These are phyloP conservation scores for Nipponacmea schrenckii DNA, from an alignment of 2,888 invertebrate species.

Conservation along the genomic window DNA sequence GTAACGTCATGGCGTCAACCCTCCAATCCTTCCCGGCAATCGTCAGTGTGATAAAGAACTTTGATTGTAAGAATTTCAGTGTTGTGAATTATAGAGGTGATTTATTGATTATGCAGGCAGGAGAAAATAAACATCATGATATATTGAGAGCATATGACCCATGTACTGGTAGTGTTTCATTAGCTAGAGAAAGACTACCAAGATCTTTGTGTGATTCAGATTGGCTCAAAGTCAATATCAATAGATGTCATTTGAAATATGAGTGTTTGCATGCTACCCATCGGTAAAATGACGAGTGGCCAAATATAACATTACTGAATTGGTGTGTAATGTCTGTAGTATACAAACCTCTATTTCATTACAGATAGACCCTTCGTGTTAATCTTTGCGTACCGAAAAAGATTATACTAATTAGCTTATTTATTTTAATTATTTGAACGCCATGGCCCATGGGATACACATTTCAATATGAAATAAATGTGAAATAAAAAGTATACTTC, in stretches of 20 bases:
- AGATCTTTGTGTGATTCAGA: constrained; percentile 34
- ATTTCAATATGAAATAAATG: too few relatives aligned
- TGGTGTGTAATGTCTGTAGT: too few relatives aligned
- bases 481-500: too few relatives aligned
- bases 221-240: constrained; percentile 36
- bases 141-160: constrained; percentile 28
- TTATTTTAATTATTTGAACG: too few relatives aligned
- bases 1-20: constrained; percentile 29
- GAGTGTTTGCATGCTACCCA: constrained; percentile 25
- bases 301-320: too few relatives aligned
- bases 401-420: too few relatives aligned
- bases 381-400: too few relatives aligned
- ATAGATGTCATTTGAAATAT: constrained; percentile 34
- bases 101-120: constrained; percentile 33
- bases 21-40: constrained; percentile 26
- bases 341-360: too few relatives aligned
- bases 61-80: constrained; percentile 33
- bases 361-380: too few relatives aligned
- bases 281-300: background rate
- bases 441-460: too few relatives aligned
- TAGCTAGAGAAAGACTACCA: constrained; percentile 31
- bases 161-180: constrained; percentile 15
- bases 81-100: constrained; percentile 31
- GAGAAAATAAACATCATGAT: constrained; percentile 32
- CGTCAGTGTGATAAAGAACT: constrained; percentile 29